phyloP scores from a whole-genome alignment of 2,888 invertebrate genomes.

The Globia sparganii region DNA sequence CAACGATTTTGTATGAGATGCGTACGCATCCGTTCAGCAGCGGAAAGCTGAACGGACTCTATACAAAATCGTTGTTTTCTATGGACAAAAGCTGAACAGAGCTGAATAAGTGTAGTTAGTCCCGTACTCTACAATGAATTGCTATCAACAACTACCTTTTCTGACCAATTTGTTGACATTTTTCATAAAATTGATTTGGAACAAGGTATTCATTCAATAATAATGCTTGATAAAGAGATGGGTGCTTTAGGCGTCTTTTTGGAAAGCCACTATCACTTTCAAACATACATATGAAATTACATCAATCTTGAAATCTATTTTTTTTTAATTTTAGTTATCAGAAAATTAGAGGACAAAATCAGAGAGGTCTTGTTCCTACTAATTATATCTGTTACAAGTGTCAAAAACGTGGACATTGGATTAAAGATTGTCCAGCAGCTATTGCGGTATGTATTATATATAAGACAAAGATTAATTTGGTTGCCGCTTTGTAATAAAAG shows the following conservation, averaged over 20 bases:
- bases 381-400: slow-evolving; percentile 98
- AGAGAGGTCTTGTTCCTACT: slow-evolving; percentile 97
- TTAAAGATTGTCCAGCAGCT: slow-evolving; percentile 97
- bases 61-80: too few relatives aligned
- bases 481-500: not conserved
- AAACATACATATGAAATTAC: not conserved
- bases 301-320: not conserved
- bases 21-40: too few relatives aligned
- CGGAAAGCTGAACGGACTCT: too few relatives aligned
- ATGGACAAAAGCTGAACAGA: too few relatives aligned
- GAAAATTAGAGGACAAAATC: slow-evolving; percentile 96
- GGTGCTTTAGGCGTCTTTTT: not conserved
- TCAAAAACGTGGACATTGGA: slow-evolving; percentile 98
- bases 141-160: not conserved
- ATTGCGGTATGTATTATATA: slow-evolving; percentile 79
- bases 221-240: not conserved
- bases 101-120: too few relatives aligned
- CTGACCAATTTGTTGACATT: not conserved
- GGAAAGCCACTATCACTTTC: not conserved
- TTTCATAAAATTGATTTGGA: not conserved
- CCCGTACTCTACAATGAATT: not conserved
- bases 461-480: not conserved
- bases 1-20: too few relatives aligned
- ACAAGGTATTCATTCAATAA: not conserved
- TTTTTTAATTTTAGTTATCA: slow-evolving; percentile 92